Base-by-base conservation (phyloP, 2,113 vertebrate species). In the Semnopithecus entellus region DNA sequence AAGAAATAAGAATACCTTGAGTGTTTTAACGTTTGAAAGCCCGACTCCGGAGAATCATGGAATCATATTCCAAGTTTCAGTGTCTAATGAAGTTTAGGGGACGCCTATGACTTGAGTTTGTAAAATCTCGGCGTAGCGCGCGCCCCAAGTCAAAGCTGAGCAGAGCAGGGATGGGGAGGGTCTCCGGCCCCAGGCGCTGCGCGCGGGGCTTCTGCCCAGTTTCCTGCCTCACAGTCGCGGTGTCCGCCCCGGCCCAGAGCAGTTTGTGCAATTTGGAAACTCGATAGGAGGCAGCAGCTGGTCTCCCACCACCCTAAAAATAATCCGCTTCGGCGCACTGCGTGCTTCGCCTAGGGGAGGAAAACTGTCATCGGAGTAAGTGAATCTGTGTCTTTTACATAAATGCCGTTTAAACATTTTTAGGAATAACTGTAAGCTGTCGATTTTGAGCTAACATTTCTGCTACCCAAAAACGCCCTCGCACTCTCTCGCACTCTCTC, bases 261-360 rank as follows among this genome's bases (percentile, higher is more conserved):
- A 96, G 97, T 97, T 82, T 95, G 84, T 98, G 97, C 97, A 97
- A 97, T 98, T 98, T 95, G 97, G 99, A 99, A 99, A 99, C 98
- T 98, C 98, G 99, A 99, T 99, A 99, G 99, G 99, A 99, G 99
- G 98, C 98, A 98, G 98, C 98, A 99, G 99, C 99, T 99, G 99
- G 99, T 98, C 98, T 99, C 98, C 98, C 97, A 98, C 96, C 92
- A 97, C 98, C 98, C 99, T 99, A 99, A 99, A 99, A 99, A 99
- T 99, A 99, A 99, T 99, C 98, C 95, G 94, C 97, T 96, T 97
- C 98, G 80, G 97, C 95, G 97, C 96, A 95, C 97, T 90, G 98
- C 94, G 92, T 6, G 94, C 97, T 98, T 95, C 97, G 78, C 89
- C 92, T 78, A 94, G 92, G 92, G 92, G 95, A 96, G 48, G 95